Percentiles rank a stretch among this genome's conserved stretches.
Evolutionary conservation across 2,888 invertebrate genomes (phyloP).

Genomic region (Nomada fucata): DNA sequence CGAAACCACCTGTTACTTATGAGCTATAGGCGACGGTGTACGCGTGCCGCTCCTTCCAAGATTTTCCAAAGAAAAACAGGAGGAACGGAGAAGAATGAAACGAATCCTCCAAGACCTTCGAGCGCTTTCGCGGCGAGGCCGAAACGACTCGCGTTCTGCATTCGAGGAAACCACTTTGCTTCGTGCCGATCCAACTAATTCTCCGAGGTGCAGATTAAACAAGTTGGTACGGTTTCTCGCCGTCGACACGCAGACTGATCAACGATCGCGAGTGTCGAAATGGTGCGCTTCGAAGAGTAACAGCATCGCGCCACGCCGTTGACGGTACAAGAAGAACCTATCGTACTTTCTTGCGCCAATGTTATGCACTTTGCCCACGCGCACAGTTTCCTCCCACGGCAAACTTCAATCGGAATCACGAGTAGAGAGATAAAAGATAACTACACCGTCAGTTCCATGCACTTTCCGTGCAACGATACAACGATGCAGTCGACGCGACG

Average conservation of each 20-base stretch:
- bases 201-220: no score
- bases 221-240: no score
- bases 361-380: slow-evolving; percentile 36
- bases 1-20: slow-evolving; percentile 75
- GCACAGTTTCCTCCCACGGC: slow-evolving; percentile 30
- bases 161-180: slow-evolving; percentile 32
- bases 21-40: slow-evolving; percentile 55
- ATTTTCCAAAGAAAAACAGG: background rate
- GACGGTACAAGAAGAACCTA: background rate
- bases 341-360: slow-evolving; percentile 38
- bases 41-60: slow-evolving; percentile 1
- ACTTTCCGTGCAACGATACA: no score
- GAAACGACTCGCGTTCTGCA: no score
- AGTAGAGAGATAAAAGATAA: slow-evolving; percentile 4
- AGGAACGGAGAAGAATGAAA: background rate
- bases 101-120: background rate
- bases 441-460: slow-evolving; percentile 3
- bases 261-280: no score
- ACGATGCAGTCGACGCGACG: background rate
- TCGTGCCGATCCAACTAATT: background rate
- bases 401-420: slow-evolving; percentile 48
- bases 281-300: no score
- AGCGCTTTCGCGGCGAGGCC: no score
- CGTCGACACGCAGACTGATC: no score
- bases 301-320: no score